Evolutionary conservation across 2,888 invertebrate species (phyloP).

Genomic region (Nemapogon koenigi): DNA sequence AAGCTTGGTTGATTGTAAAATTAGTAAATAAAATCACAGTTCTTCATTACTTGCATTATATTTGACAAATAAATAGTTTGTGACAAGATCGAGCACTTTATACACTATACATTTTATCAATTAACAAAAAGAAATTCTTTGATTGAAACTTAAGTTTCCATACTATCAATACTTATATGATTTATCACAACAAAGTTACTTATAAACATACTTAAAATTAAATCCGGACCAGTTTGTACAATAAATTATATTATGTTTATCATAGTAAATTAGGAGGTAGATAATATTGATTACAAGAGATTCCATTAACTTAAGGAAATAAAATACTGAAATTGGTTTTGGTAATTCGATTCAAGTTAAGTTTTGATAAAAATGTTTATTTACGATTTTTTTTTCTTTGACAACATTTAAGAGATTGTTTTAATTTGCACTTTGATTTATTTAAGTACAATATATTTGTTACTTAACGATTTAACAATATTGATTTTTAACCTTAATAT

Average conservation of each 20-base stretch:
- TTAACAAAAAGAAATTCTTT: constrained; percentile 13
- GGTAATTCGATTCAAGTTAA: too few species aligned
- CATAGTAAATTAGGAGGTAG: constrained; percentile 50
- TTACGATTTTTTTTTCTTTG: too few species aligned
- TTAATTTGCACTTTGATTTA: too few species aligned
- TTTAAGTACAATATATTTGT: too few species aligned
- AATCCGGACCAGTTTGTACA: constrained; percentile 36
- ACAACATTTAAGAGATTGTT: too few species aligned
- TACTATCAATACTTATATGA: constrained; percentile 17
- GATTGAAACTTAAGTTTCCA: constrained; percentile 13
- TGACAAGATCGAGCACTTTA: constrained; percentile 61
- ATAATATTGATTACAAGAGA: constrained; percentile 46
- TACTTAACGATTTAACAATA: too few species aligned
- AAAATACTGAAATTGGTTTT: constrained; percentile 58
- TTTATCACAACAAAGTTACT: constrained; percentile 45
- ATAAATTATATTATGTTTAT: constrained; percentile 32
- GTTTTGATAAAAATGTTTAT: too few species aligned
- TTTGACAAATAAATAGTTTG: constrained; percentile 59
- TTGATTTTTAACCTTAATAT: constrained; percentile 17
- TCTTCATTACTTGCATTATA: constrained; percentile 31
- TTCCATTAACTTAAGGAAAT: constrained; percentile 42
- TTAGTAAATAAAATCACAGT: too few species aligned
- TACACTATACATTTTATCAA: constrained; percentile 36
- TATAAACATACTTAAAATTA: constrained; percentile 19
- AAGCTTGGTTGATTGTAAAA: too few species aligned